Conservation (phyloP, 2,888 invertebrate species). For the Didymodactylos carnosus region DNA sequence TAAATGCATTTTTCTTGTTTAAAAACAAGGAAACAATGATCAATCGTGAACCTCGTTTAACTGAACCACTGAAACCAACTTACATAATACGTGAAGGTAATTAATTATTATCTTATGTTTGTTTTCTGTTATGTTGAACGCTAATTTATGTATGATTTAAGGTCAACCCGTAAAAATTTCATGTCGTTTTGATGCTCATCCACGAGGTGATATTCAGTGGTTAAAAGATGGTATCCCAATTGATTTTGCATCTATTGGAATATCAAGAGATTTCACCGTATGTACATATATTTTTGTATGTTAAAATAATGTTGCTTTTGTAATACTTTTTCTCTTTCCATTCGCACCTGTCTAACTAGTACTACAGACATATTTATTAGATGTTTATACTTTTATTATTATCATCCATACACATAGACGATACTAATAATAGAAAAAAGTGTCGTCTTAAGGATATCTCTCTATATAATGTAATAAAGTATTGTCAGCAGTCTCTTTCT, state of each 20-base stretch:
- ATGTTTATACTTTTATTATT: neutral
- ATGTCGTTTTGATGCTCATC: slow-evolving; percentile 28
- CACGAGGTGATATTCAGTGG: slow-evolving; percentile 35
- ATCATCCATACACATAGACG: no score
- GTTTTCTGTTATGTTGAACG: slow-evolving; percentile 24
- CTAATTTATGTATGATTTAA: no score
- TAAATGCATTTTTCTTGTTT: no score
- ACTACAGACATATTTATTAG: neutral
- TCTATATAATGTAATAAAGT: no score
- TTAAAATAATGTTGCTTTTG: neutral
- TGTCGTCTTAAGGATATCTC: no score
- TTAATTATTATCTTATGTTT: slow-evolving; percentile 2
- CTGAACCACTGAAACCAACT: neutral
- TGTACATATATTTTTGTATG: neutral
- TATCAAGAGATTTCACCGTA: slow-evolving; percentile 22
- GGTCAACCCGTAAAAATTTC: slow-evolving; percentile 26
- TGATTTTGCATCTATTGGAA: slow-evolving; percentile 18
- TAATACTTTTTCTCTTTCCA: no score
- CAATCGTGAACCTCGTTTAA: slow-evolving; percentile 1
- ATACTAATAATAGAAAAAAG: no score
- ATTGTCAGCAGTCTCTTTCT: no score
- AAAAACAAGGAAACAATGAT: no score
- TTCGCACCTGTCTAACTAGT: neutral
- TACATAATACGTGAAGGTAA: slow-evolving; percentile 4
- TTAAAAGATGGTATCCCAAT: slow-evolving; percentile 31